These are phyloP conservation scores for Cenopis cana DNA, from an alignment of 2,888 invertebrate genomes.

Conservation along the genomic window DNA sequence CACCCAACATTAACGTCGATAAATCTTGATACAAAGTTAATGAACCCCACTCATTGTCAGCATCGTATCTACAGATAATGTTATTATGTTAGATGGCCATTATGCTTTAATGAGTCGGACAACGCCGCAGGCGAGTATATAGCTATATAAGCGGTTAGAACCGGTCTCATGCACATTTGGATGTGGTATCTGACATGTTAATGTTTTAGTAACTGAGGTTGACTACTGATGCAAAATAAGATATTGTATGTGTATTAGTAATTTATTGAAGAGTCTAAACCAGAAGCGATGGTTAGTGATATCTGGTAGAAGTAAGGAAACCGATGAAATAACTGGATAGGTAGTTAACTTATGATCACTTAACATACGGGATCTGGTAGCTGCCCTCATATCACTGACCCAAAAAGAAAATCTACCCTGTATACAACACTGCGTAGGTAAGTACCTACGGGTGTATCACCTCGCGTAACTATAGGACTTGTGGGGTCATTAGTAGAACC, in stretches of 20 bases:
- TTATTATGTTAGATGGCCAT: conserved; percentile 33
- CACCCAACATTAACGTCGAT: conserved; percentile 7
- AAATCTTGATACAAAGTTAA: conserved; percentile 35
- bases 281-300: no score
- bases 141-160: conserved; percentile 5
- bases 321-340: no score
- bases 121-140: conserved; percentile 28
- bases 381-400: no score
- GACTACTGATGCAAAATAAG: not conserved
- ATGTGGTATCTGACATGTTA: conserved; percentile 17
- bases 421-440: no score
- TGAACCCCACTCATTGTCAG: conserved; percentile 31
- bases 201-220: not conserved
- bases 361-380: no score
- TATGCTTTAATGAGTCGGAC: conserved; percentile 38
- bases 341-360: no score
- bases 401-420: no score
- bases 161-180: conserved; percentile 17
- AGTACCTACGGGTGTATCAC: no score
- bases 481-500: no score
- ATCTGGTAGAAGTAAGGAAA: no score
- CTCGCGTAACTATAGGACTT: no score
- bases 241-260: not conserved
- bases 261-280: no score
- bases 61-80: conserved; percentile 24